phyloP scores from a whole-genome alignment of 2,113 vertebrate genomes.

The Pterophyllum scalare region DNA sequence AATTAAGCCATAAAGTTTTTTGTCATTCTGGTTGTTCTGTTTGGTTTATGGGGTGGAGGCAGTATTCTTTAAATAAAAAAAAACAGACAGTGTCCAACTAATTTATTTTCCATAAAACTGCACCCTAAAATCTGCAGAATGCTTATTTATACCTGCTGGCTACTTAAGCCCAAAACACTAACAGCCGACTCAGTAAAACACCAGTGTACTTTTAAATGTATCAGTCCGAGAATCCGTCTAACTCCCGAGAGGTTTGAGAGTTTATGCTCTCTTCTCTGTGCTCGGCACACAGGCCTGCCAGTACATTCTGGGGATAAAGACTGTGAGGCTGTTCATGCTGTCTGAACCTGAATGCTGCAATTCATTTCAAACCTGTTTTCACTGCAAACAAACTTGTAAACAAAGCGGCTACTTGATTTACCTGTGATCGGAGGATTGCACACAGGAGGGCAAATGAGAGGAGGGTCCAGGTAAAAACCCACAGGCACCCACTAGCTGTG shows the following conservation, averaged over 20 bases:
- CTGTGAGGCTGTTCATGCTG: conserved; percentile 1
- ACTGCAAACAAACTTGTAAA: conserved; percentile 19
- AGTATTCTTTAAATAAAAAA: neutral
- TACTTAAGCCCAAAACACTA: conserved; percentile 12
- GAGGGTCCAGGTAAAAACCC: conserved; percentile 71
- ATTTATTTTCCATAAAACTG: conserved; percentile 3
- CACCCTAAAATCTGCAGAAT: conserved; percentile 13
- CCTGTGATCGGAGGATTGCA: conserved; percentile 79
- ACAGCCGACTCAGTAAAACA: neutral
- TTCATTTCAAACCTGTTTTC: conserved; percentile 24
- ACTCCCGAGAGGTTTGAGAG: conserved; percentile 26
- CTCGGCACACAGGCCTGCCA: conserved; percentile 36
- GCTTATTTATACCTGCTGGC: neutral
- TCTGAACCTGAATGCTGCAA: conserved; percentile 9
- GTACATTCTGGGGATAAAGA: conserved; percentile 26
- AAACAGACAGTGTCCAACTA: neutral
- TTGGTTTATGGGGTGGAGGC: neutral
- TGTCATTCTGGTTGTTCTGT: neutral
- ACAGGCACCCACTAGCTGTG: conserved; percentile 66
- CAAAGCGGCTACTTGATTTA: conserved; percentile 49
- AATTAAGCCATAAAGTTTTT: neutral
- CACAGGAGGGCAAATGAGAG: conserved; percentile 79
- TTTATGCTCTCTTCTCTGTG: conserved; percentile 37
- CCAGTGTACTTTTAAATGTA: conserved; percentile 19
- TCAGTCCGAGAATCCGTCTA: conserved; percentile 36